These are phyloP conservation scores for Ptychoptera albimana DNA, from an alignment of 2,888 invertebrate genomes.

Conservation along the genomic window DNA sequence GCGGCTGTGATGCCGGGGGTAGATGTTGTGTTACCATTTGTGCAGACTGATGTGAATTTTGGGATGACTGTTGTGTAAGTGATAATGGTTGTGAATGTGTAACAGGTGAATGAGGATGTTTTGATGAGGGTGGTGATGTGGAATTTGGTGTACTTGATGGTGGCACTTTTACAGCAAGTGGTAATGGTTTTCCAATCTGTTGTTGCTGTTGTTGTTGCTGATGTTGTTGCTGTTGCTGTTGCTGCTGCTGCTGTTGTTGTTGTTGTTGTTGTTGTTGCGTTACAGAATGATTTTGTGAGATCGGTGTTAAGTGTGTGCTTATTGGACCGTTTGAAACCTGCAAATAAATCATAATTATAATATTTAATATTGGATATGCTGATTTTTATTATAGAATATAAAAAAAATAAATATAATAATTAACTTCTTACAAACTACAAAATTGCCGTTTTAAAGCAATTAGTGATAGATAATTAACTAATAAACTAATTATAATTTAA, in stretches of 20 bases:
- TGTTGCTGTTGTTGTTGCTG: constrained; percentile 7
- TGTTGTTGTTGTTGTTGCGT: constrained; percentile 9
- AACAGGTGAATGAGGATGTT: neutral
- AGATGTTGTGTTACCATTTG: neutral
- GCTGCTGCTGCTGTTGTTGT: constrained; percentile 8
- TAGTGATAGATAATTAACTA: no score
- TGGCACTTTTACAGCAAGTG: no score
- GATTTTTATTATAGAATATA: no score
- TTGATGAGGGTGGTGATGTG: constrained; percentile 3
- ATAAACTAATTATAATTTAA: no score
- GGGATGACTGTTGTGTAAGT: neutral
- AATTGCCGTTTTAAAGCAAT: no score
- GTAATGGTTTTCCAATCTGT: constrained; percentile 1
- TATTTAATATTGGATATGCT: neutral
- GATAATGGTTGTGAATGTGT: no score
- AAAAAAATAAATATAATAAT: no score
- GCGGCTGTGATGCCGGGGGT: constrained; percentile 17
- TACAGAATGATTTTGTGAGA: constrained; percentile 17
- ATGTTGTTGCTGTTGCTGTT: constrained; percentile 8
- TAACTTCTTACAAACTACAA: no score
- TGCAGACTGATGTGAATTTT: neutral
- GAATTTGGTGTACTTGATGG: neutral
- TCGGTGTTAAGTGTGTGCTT: constrained; percentile 20
- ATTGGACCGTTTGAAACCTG: constrained; percentile 23
- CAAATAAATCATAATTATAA: constrained; percentile 13